Base-by-base conservation (phyloP, 2,113 vertebrate species). In the Mellivora capensis region DNA sequence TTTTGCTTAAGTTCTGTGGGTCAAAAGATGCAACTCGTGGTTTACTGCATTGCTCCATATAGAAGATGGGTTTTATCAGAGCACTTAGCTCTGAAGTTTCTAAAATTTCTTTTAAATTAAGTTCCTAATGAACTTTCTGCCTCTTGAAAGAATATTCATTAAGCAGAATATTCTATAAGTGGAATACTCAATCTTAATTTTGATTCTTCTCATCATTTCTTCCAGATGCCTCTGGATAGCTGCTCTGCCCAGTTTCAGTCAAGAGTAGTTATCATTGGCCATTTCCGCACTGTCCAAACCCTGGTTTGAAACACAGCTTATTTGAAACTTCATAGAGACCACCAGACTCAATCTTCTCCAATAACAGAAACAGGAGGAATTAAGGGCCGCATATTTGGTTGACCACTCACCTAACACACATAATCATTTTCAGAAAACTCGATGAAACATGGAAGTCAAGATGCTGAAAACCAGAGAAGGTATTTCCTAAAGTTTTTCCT, bases 351-450 rank as follows among this genome's bases (percentile, higher is more conserved):
- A 11, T 69, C 25, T 69, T 57, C 57, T 64, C 64, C 90, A 85
- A 29, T 39, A 76, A 67, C 49, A 87, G 61, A 96, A 42, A 67
- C 1, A 11, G 37, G 57, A 67, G 47, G n/a, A 93, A 71, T 76
- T 71, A 67, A 87, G 7, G 47, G 12, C 39, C 81, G 52, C n/a
- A 13, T 71, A n/a, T 80, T 77, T 64, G 49, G 42, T 54, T 89
- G 57, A 54, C 59, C 67, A 89, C 47, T 87, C 18, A 87, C 27
- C 21, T 62, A 72, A 14, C 14, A 77, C 13, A 93, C 44, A 90
- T 18, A 76, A 54, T 49, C 27, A 85, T 21, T 80, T 93, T 90
- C 76, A 77, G 91, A 91, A 93, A 96, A 67, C 52, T 93, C 37
- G 49, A 14, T 87, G 76, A 25, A 90, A 67, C 20, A n/a, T 54